Percentiles rank a stretch among this genome's conserved stretches.
Conservation (phyloP, 2,113 vertebrate genomes). For the Felis chaus region DNA sequence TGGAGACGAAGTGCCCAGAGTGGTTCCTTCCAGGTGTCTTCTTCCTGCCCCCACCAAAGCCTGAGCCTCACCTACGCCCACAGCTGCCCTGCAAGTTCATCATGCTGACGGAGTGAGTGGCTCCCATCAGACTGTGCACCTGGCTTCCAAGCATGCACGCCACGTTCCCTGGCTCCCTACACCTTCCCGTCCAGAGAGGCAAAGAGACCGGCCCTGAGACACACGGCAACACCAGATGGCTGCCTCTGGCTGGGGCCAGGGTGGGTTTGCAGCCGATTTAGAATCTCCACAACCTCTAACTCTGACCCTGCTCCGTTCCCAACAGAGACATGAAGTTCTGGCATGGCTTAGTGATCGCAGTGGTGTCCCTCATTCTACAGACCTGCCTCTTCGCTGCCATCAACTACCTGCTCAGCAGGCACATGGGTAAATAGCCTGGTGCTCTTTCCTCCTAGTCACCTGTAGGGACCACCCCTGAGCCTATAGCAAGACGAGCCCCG, state of each 20-base stretch:
- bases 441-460: neutral
- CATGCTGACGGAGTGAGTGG: slow-evolving; percentile 56
- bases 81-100: fast-evolving
- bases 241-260: neutral
- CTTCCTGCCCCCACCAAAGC: neutral
- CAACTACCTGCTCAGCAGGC: slow-evolving; percentile 74
- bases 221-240: neutral
- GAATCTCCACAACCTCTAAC: neutral
- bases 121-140: neutral
- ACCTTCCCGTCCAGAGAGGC: neutral
- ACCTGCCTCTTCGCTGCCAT: slow-evolving; percentile 50
- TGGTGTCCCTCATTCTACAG: neutral
- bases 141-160: neutral
- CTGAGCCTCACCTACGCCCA: neutral
- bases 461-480: neutral
- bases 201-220: neutral
- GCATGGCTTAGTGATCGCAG: slow-evolving; percentile 42
- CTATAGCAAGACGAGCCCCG: neutral
- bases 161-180: neutral
- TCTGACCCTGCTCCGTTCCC: neutral
- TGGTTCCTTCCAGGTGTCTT: neutral
- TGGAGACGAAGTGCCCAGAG: neutral
- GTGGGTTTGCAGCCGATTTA: neutral
- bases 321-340: slow-evolving; percentile 67
- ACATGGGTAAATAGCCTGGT: slow-evolving; percentile 71